Conservation (phyloP, 2,113 vertebrate genomes). For the Rattus rattus region DNA sequence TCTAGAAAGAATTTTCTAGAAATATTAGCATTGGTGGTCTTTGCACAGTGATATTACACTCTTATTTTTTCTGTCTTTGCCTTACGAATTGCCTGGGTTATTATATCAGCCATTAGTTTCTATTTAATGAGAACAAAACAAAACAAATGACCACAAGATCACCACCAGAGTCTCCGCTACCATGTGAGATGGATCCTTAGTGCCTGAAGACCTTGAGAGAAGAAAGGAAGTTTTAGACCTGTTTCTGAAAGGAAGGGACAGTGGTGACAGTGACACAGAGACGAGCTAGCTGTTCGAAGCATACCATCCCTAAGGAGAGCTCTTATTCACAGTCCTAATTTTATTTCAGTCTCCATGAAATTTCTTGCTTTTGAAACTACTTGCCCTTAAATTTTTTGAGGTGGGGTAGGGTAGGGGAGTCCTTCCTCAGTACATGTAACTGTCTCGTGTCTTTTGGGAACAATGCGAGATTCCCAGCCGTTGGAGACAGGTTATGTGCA, state of each 20-base stretch:
- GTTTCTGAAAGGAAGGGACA: not conserved
- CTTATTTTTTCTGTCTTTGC: not conserved
- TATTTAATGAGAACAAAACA: not conserved
- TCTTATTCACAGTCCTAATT: not conserved
- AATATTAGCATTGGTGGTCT: not conserved
- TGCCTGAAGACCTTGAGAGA: not conserved
- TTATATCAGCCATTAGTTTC: not conserved
- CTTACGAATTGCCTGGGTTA: not conserved
- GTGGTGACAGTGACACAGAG: rapidly evolving
- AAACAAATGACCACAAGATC: not conserved
- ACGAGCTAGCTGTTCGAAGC: rapidly evolving
- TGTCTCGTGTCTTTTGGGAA: not conserved
- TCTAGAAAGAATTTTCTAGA: not conserved
- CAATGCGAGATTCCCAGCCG: rapidly evolving
- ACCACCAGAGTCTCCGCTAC: not conserved
- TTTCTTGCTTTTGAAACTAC: not conserved
- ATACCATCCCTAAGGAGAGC: rapidly evolving
- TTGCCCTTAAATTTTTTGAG: not conserved
- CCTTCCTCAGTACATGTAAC: not conserved
- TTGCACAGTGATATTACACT: not conserved
- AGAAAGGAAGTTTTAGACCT: not conserved
- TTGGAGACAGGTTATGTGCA: not conserved
- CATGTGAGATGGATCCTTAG: not conserved
- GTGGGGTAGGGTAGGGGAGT: not conserved
- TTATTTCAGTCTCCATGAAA: not conserved